These are phyloP conservation scores for Melozone crissalis DNA, from an alignment of 2,113 vertebrate genomes.

Conservation along the genomic window DNA sequence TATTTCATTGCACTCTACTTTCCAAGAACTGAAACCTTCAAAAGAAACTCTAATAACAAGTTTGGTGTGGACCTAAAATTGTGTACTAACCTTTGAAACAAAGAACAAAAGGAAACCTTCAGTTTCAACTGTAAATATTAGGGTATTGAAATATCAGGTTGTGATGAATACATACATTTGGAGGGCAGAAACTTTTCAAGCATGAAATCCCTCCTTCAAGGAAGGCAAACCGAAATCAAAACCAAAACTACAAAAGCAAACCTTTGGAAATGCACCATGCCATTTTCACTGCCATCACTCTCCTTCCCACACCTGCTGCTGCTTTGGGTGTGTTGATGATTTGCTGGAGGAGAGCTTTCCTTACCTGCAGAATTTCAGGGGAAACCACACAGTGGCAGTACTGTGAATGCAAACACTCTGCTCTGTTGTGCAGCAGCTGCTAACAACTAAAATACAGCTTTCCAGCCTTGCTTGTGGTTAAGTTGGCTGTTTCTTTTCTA, in stretches of 20 bases:
- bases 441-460: neutral
- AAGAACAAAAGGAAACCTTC: neutral
- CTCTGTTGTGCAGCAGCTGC: neutral
- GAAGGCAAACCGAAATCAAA: neutral
- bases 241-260: neutral
- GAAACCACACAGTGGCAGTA: constrained; percentile 62
- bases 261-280: neutral
- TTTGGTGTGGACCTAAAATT: neutral
- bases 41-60: neutral
- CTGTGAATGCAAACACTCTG: constrained; percentile 26
- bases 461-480: neutral
- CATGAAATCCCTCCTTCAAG: neutral
- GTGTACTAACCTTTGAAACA: neutral
- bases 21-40: neutral
- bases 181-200: neutral
- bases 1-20: neutral
- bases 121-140: neutral
- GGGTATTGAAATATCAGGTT: neutral
- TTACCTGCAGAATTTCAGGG: constrained; percentile 24
- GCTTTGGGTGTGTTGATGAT: neutral
- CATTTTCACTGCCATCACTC: neutral
- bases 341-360: neutral
- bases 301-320: accelerated
- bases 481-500: neutral
- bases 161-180: neutral